Evolutionary conservation across 2,113 vertebrate species (phyloP), one percentile per base, ranked within the genome.

Genomic region (Seriola dumerili): DNA sequence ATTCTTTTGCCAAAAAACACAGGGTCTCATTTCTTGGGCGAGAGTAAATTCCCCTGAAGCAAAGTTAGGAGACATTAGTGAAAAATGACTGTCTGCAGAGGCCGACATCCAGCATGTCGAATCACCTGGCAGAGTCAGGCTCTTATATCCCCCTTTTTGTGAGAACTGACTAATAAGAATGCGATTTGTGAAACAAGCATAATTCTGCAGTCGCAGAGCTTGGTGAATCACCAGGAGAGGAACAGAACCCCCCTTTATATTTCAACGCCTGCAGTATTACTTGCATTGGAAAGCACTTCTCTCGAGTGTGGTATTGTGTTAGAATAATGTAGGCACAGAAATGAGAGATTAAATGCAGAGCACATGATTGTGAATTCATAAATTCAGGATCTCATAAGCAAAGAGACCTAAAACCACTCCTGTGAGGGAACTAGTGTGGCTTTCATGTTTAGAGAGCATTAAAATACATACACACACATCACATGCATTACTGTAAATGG

Each of bases 1-100:
- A 68, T 72, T 83, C 38, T 76, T 77, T 69, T 67, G 10, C 42
- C 58, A 73, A 76, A 63, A 23, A 54, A 42, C 25, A 58, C 11
- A 40, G 12, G 21, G 29, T 29, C 23, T 42, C 29, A 61, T 71
- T 63, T 44, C 42, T 42, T 42, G 40, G 40, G 40, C 40, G 10
- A 8, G 40, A 42, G 40, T 42, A 58, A 61, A 29, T 46, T 52
- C 79, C 65, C 42, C 42, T 32, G 25, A 48, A 67, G 62, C 10
- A 19, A 46, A 69, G 54, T 38, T 42, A 38, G 48, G 21, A 64
- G 38, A 71, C 46, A 66, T 71, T 38, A 67, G 55, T 38, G 57
- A 46, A 54, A 77, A 73, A 72, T n/a, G 66, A 71, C 17, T 58
- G 55, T 55, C 6, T 50, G 25, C 13, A 55, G 48, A 66, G 57